A percentile compares a stretch with the other conserved stretches of the same genome.
These are phyloP conservation scores for Pyrocoelia pectoralis DNA, from an alignment of 2,888 invertebrate genomes.

Conservation along the genomic window DNA sequence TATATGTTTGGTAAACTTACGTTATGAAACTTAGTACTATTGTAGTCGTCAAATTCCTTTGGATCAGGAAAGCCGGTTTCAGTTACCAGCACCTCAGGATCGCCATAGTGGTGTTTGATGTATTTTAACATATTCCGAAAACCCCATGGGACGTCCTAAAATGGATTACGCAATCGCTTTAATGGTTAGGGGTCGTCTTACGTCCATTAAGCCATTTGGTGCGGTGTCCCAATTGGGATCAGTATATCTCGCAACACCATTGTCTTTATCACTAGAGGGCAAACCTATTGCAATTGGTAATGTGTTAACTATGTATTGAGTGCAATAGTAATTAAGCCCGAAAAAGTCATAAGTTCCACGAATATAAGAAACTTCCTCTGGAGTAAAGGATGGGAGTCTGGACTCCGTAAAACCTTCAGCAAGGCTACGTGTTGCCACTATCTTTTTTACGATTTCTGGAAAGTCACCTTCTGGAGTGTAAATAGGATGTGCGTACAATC, in stretches of 20 bases:
- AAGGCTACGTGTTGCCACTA: slow-evolving; percentile 64
- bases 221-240: too few relatives aligned
- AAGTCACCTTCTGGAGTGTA: too few relatives aligned
- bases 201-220: too few relatives aligned
- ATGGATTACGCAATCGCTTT: too few relatives aligned
- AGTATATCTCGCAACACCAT: slow-evolving; percentile 47
- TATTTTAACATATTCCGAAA: slow-evolving; percentile 48
- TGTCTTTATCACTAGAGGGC: slow-evolving; percentile 47
- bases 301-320: slow-evolving; percentile 35
- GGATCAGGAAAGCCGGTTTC: slow-evolving; percentile 27
- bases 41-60: slow-evolving; percentile 55
- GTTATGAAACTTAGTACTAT: too few relatives aligned
- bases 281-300: slow-evolving; percentile 7
- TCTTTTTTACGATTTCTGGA: slow-evolving; percentile 63
- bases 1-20: too few relatives aligned
- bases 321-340: slow-evolving; percentile 62
- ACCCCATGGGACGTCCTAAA: not conserved
- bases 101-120: slow-evolving; percentile 53
- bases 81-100: too few relatives aligned
- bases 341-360: slow-evolving; percentile 63
- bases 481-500: slow-evolving; percentile 67
- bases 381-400: too few relatives aligned
- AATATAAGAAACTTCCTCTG: too few relatives aligned
- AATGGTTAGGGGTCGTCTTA: too few relatives aligned
- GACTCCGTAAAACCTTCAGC: too few relatives aligned